These are phyloP conservation scores for Apodemia zela DNA, from an alignment of 2,888 invertebrate species.

Conservation along the genomic window DNA sequence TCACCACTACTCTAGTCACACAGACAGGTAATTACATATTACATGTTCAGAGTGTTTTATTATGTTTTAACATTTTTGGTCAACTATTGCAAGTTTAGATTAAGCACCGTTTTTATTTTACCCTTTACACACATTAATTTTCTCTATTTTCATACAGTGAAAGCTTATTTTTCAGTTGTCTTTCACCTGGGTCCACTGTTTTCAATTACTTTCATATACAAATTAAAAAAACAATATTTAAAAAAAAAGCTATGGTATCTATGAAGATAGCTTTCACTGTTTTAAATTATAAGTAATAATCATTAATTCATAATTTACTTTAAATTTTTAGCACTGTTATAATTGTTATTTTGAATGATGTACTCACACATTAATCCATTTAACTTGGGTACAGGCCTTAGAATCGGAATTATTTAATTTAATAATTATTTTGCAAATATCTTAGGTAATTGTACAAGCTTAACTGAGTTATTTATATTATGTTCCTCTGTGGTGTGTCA, in stretches of 20 bases:
- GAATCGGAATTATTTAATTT: background rate
- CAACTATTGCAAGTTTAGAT: slow-evolving; percentile 4
- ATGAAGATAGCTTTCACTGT: background rate
- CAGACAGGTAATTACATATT: slow-evolving; percentile 55
- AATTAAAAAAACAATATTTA: no score
- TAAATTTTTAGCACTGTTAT: background rate
- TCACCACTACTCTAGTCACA: slow-evolving; percentile 70
- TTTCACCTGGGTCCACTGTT: background rate
- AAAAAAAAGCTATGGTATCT: no score
- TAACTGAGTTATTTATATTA: no score
- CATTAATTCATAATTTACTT: background rate
- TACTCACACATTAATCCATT: slow-evolving; percentile 2
- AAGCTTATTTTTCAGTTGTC: background rate
- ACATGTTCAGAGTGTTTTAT: background rate
- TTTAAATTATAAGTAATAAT: background rate
- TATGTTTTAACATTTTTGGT: slow-evolving; percentile 19
- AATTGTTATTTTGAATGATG: background rate
- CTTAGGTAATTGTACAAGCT: no score
- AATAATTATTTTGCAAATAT: no score
- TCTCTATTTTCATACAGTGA: background rate
- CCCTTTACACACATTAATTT: background rate
- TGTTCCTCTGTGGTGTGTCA: no score
- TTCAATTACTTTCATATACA: no score
- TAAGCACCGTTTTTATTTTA: slow-evolving; percentile 1
- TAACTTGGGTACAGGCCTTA: slow-evolving; percentile 2